Evolutionary conservation across 1,140 invertebrate genomes (phyloP).

Genomic region (Frieseomelitta varia): DNA sequence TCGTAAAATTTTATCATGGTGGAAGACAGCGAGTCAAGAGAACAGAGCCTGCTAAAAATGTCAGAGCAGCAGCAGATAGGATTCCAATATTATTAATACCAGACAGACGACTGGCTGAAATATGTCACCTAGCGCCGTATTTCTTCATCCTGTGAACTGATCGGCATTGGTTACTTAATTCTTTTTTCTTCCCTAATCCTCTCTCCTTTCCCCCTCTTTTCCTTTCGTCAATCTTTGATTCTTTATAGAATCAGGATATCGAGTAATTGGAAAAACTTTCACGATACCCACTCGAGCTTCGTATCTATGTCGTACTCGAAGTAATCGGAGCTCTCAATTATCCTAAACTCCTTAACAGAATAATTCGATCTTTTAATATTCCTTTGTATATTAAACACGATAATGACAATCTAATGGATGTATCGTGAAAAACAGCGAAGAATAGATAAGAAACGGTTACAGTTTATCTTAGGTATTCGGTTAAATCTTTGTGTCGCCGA

Average conservation of each 20-base stretch:
- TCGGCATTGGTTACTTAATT: conserved; percentile 22
- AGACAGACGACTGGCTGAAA: conserved; percentile 33
- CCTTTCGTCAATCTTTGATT: neutral
- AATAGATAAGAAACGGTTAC: neutral
- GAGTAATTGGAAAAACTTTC: neutral
- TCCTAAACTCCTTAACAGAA: neutral
- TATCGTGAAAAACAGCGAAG: neutral
- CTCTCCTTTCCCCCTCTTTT: too few species aligned
- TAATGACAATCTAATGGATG: neutral
- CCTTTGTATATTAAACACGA: neutral
- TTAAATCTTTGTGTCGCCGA: neutral
- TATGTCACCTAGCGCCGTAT: conserved; percentile 61
- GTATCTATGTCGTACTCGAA: neutral
- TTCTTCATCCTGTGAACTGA: conserved; percentile 63
- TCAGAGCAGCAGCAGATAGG: conserved; percentile 72
- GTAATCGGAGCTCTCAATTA: neutral
- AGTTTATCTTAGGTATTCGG: neutral
- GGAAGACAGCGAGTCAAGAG: conserved; percentile 41
- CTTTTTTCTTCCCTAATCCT: neutral
- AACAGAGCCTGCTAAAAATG: conserved; percentile 62
- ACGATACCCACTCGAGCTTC: conserved; percentile 15
- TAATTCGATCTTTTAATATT: neutral
- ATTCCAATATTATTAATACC: conserved; percentile 54
- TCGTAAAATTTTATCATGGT: conserved; percentile 26
- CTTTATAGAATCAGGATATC: neutral